Base-by-base conservation (phyloP, 1,140 invertebrate species). In the Pseudachorutes palmiensis region DNA sequence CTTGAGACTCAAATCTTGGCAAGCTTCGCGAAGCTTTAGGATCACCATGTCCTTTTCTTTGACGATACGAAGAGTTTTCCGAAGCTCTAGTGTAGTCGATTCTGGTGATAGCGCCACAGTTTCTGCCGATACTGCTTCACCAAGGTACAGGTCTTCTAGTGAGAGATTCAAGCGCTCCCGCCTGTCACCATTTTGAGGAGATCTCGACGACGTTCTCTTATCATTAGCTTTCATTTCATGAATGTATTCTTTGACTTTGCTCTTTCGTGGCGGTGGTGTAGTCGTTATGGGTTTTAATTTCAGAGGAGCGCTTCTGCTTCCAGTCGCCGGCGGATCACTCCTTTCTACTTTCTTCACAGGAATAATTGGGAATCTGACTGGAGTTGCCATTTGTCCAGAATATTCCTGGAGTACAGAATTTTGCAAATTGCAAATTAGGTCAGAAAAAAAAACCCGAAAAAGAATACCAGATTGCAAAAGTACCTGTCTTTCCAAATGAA, bases 41-140 rank as follows among this genome's bases (percentile, higher is more conserved):
- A 65, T 65, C 5, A 65, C 5, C 24, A 33, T 24, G 31, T 65
- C 64, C 49, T 65, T 65, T 48, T 65, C 64, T n/a, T 57, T 59
- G 12, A 65, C 1, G 29, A 62, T 45, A 31, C 64, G 2, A 19
- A 58, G 49, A 5, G 3, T 65, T 32, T 65, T 16, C 24, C 64
- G 2, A 14, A 45, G 28, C 31, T 65, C 51, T 32, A 9, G 14
- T 29, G 12, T 64, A 1, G 62, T 33, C 22, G 30, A 9, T 29
- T 60, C 30, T 60, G 30, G 24, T 9, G 30, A 60, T 29, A 60
- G 12, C 16, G 22, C 28, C 12, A 33, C 14, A 5, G 30, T 36
- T 36, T 36, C n/a, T 63, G 12, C 32, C 29, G 16, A 16, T 3
- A 12, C 14, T 36, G 19, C 31, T 2, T 63, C 61, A 41, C n/a